Evolutionary conservation across 1,140 invertebrate genomes (phyloP).

Genomic region (Pectinophora gossypiella): DNA sequence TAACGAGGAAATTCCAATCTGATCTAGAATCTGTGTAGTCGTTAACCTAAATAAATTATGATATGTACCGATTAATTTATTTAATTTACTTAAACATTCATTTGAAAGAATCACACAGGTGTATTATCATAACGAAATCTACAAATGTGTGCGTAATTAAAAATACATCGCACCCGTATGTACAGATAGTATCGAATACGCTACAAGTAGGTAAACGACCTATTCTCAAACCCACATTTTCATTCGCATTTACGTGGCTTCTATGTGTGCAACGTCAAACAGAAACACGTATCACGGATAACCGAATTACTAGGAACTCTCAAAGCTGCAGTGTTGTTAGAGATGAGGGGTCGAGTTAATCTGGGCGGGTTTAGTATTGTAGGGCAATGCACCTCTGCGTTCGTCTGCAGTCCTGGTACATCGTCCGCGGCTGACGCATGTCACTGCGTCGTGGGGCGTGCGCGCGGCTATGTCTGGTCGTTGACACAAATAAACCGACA

Average conservation of each 20-base stretch:
- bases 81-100: too few relatives aligned
- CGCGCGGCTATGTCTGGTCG: constrained; percentile 15
- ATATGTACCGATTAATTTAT: too few relatives aligned
- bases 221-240: neutral
- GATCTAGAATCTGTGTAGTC: too few relatives aligned
- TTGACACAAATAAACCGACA: neutral
- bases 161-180: too few relatives aligned
- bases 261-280: neutral
- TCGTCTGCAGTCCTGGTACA: constrained; percentile 48
- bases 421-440: constrained; percentile 59
- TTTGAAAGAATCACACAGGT: too few relatives aligned
- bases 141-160: too few relatives aligned
- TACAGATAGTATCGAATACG: too few relatives aligned
- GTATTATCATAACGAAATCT: too few relatives aligned
- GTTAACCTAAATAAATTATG: too few relatives aligned
- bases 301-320: neutral
- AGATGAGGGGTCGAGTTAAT: neutral
- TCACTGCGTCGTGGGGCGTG: constrained; percentile 64
- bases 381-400: constrained; percentile 33
- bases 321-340: neutral
- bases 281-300: neutral
- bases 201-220: neutral
- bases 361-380: neutral
- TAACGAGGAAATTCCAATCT: too few relatives aligned
- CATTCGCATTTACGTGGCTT: neutral